Conservation (phyloP, 2,888 invertebrate genomes). For the Pedicia rivosa region DNA sequence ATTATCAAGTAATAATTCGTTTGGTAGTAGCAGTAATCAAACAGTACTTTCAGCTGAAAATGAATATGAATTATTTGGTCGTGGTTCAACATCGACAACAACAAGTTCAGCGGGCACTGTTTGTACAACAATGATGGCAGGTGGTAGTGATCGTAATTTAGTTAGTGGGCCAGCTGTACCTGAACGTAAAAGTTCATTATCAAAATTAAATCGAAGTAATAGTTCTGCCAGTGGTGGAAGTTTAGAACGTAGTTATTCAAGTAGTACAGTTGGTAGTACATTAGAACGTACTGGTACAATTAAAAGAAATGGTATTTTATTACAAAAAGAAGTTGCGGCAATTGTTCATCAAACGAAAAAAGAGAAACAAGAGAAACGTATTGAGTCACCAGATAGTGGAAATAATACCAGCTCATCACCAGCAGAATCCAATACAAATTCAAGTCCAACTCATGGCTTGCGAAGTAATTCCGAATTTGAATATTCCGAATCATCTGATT, state of each 20-base stretch:
- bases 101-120: conserved; percentile 84
- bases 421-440: conserved; percentile 49
- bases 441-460: conserved; percentile 50
- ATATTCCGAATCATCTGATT: conserved; percentile 72
- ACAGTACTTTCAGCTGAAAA: conserved; percentile 61
- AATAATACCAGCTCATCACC: conserved; percentile 69
- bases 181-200: conserved; percentile 62
- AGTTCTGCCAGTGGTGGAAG: conserved; percentile 36
- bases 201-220: conserved; percentile 39
- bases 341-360: conserved; percentile 32
- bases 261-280: conserved; percentile 29
- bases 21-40: conserved; percentile 52
- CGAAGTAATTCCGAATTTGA: conserved; percentile 62
- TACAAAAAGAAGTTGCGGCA: conserved; percentile 39
- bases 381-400: conserved; percentile 65
- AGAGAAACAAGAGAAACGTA: conserved; percentile 38
- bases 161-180: conserved; percentile 60
- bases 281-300: conserved; percentile 31
- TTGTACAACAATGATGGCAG: conserved; percentile 63
- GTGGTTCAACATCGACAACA: conserved; percentile 79
- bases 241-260: conserved; percentile 37
- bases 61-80: conserved; percentile 82
- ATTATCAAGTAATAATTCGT: conserved; percentile 43
- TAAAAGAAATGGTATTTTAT: conserved; percentile 25
- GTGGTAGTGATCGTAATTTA: conserved; percentile 44